These are phyloP conservation scores for Gadopsis bispinosus DNA, from an alignment of 2,797 vertebrate species.

Conservation along the genomic window DNA sequence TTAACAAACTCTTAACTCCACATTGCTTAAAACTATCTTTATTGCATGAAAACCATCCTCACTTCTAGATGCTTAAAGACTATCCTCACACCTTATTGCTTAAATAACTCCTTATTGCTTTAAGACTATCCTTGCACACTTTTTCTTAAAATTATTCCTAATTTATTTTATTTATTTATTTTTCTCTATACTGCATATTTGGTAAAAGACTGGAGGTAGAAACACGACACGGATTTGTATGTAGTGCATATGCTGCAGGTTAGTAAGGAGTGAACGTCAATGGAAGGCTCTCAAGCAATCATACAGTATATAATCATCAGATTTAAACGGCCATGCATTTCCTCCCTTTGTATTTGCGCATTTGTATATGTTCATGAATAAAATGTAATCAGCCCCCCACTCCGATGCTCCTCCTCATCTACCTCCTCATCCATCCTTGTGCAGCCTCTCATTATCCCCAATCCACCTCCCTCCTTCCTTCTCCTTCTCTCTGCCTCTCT, in stretches of 20 bases:
- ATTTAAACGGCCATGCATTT: background rate
- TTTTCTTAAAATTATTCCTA: background rate
- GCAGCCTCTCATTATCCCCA: slow-evolving; percentile 66
- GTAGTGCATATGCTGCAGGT: background rate
- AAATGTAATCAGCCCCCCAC: slow-evolving; percentile 41
- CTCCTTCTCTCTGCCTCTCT: slow-evolving; percentile 20
- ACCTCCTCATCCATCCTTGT: slow-evolving; percentile 43
- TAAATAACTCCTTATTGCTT: background rate
- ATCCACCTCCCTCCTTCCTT: slow-evolving; percentile 33
- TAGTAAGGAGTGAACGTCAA: slow-evolving; percentile 12
- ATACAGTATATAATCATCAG: background rate
- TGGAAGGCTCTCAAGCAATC: background rate
- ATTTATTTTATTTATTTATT: too few relatives aligned
- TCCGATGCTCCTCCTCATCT: slow-evolving; percentile 22
- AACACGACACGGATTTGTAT: slow-evolving; percentile 21
- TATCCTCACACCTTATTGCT: background rate
- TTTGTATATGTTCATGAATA: slow-evolving; percentile 28
- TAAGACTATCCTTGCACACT: too few relatives aligned
- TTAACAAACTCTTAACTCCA: background rate
- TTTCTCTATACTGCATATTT: background rate
- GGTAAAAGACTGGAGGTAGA: background rate
- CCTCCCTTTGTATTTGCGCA: slow-evolving; percentile 4
- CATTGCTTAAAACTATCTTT: background rate
- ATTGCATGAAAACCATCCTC: background rate
- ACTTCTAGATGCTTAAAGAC: background rate